A percentile compares a stretch with the other conserved stretches of the same genome.
Conservation (phyloP, 37 sponge, comb jelly and placozoan genomes). For the Spongia lamella region DNA sequence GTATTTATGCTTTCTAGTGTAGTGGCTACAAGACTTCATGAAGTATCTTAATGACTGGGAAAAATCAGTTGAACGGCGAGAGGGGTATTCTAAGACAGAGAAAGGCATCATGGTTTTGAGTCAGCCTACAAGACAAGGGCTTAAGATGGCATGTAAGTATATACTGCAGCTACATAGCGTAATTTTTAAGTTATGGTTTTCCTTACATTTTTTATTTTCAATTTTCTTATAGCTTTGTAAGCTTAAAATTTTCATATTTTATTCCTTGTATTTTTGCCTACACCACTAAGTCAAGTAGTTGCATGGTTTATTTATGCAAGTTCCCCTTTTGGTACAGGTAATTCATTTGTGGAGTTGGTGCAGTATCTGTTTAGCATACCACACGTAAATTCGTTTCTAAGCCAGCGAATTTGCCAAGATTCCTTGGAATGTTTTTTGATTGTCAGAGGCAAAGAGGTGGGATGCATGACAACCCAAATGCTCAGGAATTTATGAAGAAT, state of each 20-base stretch:
- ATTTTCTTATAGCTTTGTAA: too few relatives aligned
- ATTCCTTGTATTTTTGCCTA: too few relatives aligned
- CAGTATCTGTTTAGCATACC: constrained; percentile 22
- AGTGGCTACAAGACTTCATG: constrained; percentile 20
- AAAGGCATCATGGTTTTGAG: constrained; percentile 12
- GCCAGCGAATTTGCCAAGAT: constrained; percentile 37
- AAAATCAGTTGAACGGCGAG: constrained; percentile 5
- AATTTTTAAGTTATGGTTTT: too few relatives aligned
- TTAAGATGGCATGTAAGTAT: constrained; percentile 25
- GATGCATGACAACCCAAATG: constrained; percentile 23
- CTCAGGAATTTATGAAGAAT: constrained; percentile 33
- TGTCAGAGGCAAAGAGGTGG: neutral
- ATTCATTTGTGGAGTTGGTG: constrained; percentile 32
- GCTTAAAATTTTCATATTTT: too few relatives aligned
- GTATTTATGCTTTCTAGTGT: too few relatives aligned
- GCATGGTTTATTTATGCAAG: neutral
- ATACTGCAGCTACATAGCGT: too few relatives aligned
- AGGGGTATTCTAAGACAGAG: constrained; percentile 11
- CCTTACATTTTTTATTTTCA: too few relatives aligned
- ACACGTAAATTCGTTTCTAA: constrained; percentile 16
- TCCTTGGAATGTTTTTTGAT: constrained; percentile 23
- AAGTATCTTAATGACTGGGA: constrained; percentile 19
- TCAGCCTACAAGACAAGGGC: constrained; percentile 15
- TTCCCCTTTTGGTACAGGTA: neutral
- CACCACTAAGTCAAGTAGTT: too few relatives aligned